phyloP scores from a whole-genome alignment of 2,113 vertebrate genomes.

The Poecile atricapillus region DNA sequence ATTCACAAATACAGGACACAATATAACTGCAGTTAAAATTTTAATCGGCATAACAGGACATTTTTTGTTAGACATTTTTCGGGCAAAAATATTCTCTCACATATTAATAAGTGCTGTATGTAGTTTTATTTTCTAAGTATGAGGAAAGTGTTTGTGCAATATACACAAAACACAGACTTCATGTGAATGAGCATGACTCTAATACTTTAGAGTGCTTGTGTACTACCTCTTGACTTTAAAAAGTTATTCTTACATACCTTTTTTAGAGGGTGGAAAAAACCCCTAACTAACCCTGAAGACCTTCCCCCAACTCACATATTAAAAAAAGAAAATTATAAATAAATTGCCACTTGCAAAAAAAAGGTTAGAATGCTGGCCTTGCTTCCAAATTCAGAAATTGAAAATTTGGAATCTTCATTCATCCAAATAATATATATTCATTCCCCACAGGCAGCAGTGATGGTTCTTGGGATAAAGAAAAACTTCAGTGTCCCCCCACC shows the following conservation, averaged over 20 bases:
- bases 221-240: not conserved
- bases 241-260: not conserved
- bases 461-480: constrained; percentile 80
- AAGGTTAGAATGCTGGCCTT: constrained; percentile 21
- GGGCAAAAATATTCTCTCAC: not conserved
- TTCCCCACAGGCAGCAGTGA: constrained; percentile 78
- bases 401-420: constrained; percentile 61
- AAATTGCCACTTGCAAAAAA: not conserved
- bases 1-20: not conserved
- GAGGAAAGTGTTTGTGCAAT: not conserved
- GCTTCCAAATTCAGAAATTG: constrained; percentile 38
- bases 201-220: not conserved
- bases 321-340: not conserved
- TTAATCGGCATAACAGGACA: not conserved
- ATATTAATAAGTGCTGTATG: not conserved
- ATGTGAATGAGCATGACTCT: not conserved
- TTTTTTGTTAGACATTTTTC: not conserved
- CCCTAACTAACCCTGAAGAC: not conserved
- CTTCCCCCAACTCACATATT: not conserved
- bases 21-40: not conserved
- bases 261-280: not conserved
- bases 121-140: not conserved
- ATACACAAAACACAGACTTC: not conserved
- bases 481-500: constrained; percentile 66
- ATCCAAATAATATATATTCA: constrained; percentile 74